Percentiles rank a stretch among this genome's conserved stretches.
phyloP scores from a whole-genome alignment of 2,113 vertebrate genomes.

The Petromus typicus region DNA sequence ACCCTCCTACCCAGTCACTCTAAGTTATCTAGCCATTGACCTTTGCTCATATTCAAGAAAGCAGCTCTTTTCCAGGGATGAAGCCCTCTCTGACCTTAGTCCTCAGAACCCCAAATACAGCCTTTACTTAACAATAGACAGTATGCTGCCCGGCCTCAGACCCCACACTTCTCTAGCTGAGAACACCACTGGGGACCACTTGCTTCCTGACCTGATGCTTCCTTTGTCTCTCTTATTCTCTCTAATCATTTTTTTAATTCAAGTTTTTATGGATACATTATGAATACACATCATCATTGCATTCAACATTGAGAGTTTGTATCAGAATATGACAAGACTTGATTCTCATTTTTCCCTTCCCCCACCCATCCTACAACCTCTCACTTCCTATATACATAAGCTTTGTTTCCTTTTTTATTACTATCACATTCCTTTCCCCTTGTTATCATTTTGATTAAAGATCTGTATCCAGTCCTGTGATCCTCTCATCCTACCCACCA shows the following conservation, averaged over 20 bases:
- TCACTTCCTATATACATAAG: no score
- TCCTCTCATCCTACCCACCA: background rate
- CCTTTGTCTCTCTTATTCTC: background rate
- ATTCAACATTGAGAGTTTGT: no score
- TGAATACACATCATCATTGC: no score
- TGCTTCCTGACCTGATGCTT: background rate
- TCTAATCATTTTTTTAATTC: background rate
- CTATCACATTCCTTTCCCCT: no score
- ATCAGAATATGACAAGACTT: no score
- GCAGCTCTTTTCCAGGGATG: background rate
- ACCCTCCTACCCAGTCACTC: background rate
- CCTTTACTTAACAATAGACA: background rate
- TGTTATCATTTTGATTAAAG: no score
- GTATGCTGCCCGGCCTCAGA: background rate
- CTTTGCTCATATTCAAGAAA: background rate
- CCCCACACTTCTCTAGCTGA: background rate
- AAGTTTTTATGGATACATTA: no score
- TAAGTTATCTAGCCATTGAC: background rate
- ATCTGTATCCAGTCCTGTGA: background rate
- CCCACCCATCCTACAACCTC: no score
- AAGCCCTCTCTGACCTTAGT: background rate
- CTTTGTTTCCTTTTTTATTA: no score
- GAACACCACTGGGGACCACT: background rate
- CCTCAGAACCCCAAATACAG: background rate
- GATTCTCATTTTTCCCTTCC: no score